phyloP scores from a whole-genome alignment of 2,113 vertebrate species.

The Chloropsis cyanopogon region DNA sequence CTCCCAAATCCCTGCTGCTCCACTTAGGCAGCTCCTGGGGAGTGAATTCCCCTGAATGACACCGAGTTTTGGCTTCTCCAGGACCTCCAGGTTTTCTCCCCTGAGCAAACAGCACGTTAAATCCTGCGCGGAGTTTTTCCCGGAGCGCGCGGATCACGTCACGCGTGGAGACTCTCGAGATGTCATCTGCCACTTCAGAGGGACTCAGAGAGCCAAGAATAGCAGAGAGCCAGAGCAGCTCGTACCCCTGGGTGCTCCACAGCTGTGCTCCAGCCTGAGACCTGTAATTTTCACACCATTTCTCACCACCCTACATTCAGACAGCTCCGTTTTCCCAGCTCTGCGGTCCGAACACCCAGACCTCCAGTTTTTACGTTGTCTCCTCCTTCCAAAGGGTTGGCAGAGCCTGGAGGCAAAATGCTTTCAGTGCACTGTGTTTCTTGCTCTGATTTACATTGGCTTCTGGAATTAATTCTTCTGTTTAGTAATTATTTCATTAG shows the following conservation, averaged over 20 bases:
- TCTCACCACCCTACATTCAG: constrained; percentile 40
- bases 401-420: neutral
- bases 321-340: neutral
- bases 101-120: neutral
- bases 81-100: neutral
- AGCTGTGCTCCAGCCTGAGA: constrained; percentile 13
- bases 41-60: neutral
- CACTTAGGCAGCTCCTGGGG: neutral
- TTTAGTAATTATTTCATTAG: neutral
- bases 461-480: neutral
- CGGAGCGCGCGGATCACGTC: neutral
- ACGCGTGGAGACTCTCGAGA: constrained; percentile 7
- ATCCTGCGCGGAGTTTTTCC: neutral
- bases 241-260: constrained; percentile 47
- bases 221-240: constrained; percentile 20
- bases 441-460: neutral
- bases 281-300: constrained; percentile 64
- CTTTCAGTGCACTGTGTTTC: neutral
- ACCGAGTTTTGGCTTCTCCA: neutral
- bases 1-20: neutral
- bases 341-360: constrained; percentile 37
- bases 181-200: constrained; percentile 62
- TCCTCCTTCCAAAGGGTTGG: neutral
- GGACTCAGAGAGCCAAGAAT: constrained; percentile 50
- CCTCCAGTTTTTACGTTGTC: constrained; percentile 27